Base-by-base conservation (phyloP, 1,140 invertebrate genomes). In the Rhysida immarginata region DNA sequence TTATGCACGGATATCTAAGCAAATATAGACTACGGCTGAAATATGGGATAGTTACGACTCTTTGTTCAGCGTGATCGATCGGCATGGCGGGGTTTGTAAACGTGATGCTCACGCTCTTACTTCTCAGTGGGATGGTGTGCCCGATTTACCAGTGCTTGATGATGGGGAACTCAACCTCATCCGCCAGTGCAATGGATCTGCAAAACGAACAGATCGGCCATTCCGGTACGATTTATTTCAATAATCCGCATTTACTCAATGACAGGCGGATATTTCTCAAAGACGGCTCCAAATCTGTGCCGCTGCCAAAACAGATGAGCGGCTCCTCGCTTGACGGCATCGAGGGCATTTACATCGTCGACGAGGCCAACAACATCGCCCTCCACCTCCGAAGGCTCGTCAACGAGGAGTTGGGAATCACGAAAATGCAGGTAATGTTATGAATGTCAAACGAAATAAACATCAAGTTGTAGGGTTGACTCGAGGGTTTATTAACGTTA, bases 381-480 rank as follows among this genome's bases (percentile, higher is more conserved):
- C 61, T 64, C 5, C 58, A 65, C 48, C 55, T 72, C 5, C 58
- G 68, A 42, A 67, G 58, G 71, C 70, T 66, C 58, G 65, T 68
- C 43, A 76, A 77, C 66, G 69, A 76, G 58, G 78, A 80, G 69
- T 66, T 80, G 57, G 75, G 75, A 24, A 70, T 78, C 53, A 68
- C 74, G 16, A 71, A 70, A 29, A 77, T 79, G 67, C 75, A 78
- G 70, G 77, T 69, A 60, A 58, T n/a, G n/a, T n/a, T n/a, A n/a
- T n/a, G n/a, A n/a, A n/a, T n/a, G n/a, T n/a, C n/a, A n/a, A n/a
- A n/a, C n/a, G n/a, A n/a, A n/a, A n/a, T n/a, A n/a, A n/a, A n/a
- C n/a, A n/a, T n/a, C n/a, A n/a, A n/a, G n/a, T n/a, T n/a, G n/a
- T n/a, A n/a, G n/a, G n/a, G n/a, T n/a, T n/a, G n/a, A n/a, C n/a